These are phyloP conservation scores for Tachina lurida DNA, from an alignment of 2,888 invertebrate species.

Conservation along the genomic window DNA sequence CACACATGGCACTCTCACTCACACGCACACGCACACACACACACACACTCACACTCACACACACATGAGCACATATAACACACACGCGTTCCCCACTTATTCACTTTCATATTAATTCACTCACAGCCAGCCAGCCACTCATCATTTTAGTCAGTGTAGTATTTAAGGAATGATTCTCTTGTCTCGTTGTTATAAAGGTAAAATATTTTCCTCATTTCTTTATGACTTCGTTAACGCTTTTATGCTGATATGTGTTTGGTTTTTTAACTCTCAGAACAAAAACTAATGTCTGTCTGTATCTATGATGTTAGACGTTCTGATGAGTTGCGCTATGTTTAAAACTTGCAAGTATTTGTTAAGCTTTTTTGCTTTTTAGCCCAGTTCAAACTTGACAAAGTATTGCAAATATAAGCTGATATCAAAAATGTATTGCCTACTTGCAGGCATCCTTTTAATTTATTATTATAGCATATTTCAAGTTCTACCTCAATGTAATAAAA, in stretches of 20 bases:
- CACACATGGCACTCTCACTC: neutral
- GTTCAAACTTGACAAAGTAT: too few species aligned
- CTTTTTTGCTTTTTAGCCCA: too few species aligned
- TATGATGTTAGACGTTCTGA: too few species aligned
- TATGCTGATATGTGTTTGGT: neutral
- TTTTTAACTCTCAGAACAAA: neutral
- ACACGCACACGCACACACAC: neutral
- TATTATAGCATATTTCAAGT: neutral
- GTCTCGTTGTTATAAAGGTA: neutral
- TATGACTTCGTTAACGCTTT: neutral
- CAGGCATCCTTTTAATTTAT: neutral
- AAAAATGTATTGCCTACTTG: constrained; percentile 3
- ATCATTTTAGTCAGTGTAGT: too few species aligned
- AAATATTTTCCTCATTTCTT: constrained; percentile 44
- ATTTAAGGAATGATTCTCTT: neutral
- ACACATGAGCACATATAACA: neutral
- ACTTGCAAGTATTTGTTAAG: too few species aligned
- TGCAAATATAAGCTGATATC: too few species aligned
- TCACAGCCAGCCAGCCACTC: neutral
- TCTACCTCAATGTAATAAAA: neutral
- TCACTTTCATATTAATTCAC: neutral
- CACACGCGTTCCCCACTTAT: neutral
- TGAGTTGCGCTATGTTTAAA: too few species aligned
- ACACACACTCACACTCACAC: neutral
- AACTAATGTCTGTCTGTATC: neutral